These are phyloP conservation scores for Noctilio leporinus DNA, from an alignment of 2,113 vertebrate genomes.

Conservation along the genomic window DNA sequence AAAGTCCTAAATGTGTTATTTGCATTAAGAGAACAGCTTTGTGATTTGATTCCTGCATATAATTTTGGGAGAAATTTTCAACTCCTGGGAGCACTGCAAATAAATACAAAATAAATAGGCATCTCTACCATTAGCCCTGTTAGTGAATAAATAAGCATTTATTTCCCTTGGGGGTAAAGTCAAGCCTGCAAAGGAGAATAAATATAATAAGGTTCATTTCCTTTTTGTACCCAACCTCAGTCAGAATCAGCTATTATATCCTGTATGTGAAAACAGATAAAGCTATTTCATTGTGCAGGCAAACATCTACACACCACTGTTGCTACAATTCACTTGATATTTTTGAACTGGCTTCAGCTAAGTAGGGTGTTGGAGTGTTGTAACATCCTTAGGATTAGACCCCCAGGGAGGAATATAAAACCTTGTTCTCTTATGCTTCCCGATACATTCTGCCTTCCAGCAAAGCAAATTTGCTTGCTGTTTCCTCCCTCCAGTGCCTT, in stretches of 20 bases:
- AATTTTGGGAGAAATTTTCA: constrained; percentile 1
- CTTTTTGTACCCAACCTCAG: background rate
- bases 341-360: background rate
- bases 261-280: background rate
- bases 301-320: constrained; percentile 1
- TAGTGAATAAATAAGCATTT: constrained; percentile 11
- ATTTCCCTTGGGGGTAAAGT: constrained; percentile 4
- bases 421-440: background rate
- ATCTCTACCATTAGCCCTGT: background rate
- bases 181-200: background rate
- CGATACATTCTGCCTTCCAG: background rate
- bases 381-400: constrained; percentile 16
- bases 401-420: background rate
- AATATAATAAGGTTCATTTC: constrained; percentile 25
- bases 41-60: background rate
- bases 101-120: constrained; percentile 19
- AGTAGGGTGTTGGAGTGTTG: constrained; percentile 13
- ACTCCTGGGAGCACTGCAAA: background rate
- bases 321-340: background rate
- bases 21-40: background rate
- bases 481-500: background rate
- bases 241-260: background rate
- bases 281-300: background rate
- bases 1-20: background rate
- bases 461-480: background rate